A percentile compares a stretch with the other conserved stretches of the same genome.
These are phyloP conservation scores for Notothenia coriiceps DNA, from an alignment of 2,113 vertebrate genomes.

Conservation along the genomic window DNA sequence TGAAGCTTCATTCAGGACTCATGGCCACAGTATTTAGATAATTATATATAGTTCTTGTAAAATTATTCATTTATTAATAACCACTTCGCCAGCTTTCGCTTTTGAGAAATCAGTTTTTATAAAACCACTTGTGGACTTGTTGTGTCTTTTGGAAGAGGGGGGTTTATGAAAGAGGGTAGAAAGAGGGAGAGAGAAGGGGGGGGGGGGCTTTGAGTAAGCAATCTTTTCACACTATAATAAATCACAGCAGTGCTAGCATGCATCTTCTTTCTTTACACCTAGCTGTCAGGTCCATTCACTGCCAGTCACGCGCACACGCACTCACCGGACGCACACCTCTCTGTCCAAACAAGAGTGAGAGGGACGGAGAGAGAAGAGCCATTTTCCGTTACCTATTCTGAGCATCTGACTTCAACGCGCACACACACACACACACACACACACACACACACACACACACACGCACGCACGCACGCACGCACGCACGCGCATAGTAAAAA, in stretches of 20 bases:
- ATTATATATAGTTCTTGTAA: neutral
- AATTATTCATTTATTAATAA: neutral
- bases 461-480: slow-evolving; percentile 33
- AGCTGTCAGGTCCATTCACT: slow-evolving; percentile 81
- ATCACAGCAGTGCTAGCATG: slow-evolving; percentile 84
- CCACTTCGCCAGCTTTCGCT: neutral
- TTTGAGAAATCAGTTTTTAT: slow-evolving; percentile 8
- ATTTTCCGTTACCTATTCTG: slow-evolving; percentile 43
- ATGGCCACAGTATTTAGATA: too few relatives aligned
- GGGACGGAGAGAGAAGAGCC: neutral
- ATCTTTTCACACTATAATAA: slow-evolving; percentile 87
- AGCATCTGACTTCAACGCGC: slow-evolving; percentile 65
- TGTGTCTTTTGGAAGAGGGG: slow-evolving; percentile 7
- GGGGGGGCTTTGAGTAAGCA: slow-evolving; percentile 86
- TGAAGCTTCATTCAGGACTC: too few relatives aligned
- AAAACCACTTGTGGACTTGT: slow-evolving; percentile 36
- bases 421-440: slow-evolving; percentile 5
- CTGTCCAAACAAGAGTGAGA: slow-evolving; percentile 31
- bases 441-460: slow-evolving; percentile 59
- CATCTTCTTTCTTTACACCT: slow-evolving; percentile 85
- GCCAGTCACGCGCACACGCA: slow-evolving; percentile 33
- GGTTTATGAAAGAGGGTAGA: neutral
- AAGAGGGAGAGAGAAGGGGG: slow-evolving; percentile 44
- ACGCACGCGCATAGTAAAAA: slow-evolving; percentile 11
- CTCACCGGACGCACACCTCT: slow-evolving; percentile 32